Base-by-base conservation (phyloP, 2,888 invertebrate species). In the Mechanitis messenoides region DNA sequence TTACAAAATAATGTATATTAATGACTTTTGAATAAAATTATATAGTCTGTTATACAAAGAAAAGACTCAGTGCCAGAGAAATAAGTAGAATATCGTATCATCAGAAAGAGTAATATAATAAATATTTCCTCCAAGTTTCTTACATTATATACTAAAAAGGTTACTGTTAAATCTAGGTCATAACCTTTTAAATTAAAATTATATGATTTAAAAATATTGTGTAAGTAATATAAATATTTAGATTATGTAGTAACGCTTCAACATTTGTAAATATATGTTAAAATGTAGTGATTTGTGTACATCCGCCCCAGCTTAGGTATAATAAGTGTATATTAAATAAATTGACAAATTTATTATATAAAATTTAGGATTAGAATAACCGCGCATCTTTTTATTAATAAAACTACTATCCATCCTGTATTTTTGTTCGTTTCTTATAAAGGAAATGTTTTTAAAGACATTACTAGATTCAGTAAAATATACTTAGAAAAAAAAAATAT, bases 211-310 rank as follows among this genome's bases (percentile, higher is more conserved):
- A 9, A 9, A 42, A 42, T 42, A 50, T 11, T 31, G 28, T 31
- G 31, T 31, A 31, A 31, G 11, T 50, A 50, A 9, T 31, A 50
- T 50, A 20, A 50, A 50, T 31, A 50, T 11, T 56, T 61, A 62
- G 57, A 55, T 59, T 66, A 61, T 53, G 78, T 83, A 80, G 82
- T 74, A 74, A 70, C 66, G 86, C 87, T 85, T 85, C 79, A 79
- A 78, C 81, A 80, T 82, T 81, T 88, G 86, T 88, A 88, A 80
- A 87, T 87, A 86, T 76, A 81, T 78, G 64, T 74, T 73, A 79
- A 76, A 74, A 74, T 69, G 85, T 88, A 87, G 87, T 76, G 68
- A 78, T 82, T 80, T 83, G 71, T 83, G 81, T 85, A 82, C 81
- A 76, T 85, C 87, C 86, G 85, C 82, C 84, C 87, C 75, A 63